Base-by-base conservation (phyloP, 2,113 vertebrate genomes). In the Brachyistius frenatus region DNA sequence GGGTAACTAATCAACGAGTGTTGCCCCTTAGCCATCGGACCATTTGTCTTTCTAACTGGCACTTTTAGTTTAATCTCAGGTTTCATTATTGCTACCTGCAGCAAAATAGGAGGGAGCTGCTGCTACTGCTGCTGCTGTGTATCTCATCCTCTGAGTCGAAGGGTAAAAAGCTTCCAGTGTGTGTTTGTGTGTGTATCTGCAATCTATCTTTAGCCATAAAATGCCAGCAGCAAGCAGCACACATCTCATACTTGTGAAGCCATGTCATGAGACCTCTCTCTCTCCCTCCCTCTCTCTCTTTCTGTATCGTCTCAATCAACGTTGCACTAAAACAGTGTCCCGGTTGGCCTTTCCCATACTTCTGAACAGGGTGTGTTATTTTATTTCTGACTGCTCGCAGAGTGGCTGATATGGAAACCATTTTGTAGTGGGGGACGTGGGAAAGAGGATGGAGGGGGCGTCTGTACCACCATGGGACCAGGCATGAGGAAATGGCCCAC, bases 361-460 rank as follows among this genome's bases (percentile, higher is more conserved):
- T 85, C 46, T 53, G 44, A n/a, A 39, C 62, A 53, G 67, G 52
- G 11, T 73, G 67, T 90, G 86, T 88, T 89, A 52, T 92, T 88
- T 87, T 86, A 83, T 73, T 76, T 50, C 68, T 67, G 76, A 73
- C 78, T 79, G 53, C 76, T 88, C 33, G 31, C 66, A 68, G 54
- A 84, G 67, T 30, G 73, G 67, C 66, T 77, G 66, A 82, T 85
- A 50, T 44, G 71, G 76, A 72, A 81, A 80, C 71, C 55, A 46
- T 65, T 84, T 78, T 72, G 68, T 73, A n/a, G 13, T 83, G 11
- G 55, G 69, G 73, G 75, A 91, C 88, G 81, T 93, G 92, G 91
- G 92, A 92, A 93, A 91, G 81, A 89, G 90, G 88, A 92, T 87
- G 84, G 86, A 88, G 89, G 90, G 84, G 91, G 87, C 56, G 73